Base-by-base conservation (phyloP, 1,140 invertebrate genomes). In the Scaptomyza montana region DNA sequence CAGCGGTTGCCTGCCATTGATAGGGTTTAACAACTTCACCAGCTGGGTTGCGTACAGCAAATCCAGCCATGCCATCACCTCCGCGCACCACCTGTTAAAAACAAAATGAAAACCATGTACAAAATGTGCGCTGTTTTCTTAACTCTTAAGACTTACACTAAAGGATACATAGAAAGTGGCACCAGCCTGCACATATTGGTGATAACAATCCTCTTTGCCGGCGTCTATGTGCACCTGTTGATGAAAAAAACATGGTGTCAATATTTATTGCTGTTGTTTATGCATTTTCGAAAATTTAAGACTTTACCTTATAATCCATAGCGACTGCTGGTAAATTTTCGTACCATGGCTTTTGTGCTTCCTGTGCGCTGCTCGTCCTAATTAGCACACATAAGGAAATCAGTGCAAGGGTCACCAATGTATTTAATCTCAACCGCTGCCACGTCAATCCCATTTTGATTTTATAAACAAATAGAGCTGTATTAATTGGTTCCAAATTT, bases 191-290 rank as follows among this genome's bases (percentile, higher is more conserved):
- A 98, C 97, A 93, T 96, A 97, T 93, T 98, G 97, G 93, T 95
- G 98, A 91, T 98, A 98, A 93, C 97, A 98, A 82, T 98, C 97
- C 92, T 98, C 97, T 93, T 98, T 98, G 33, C 97, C 97, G 8
- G 97, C 95, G 91, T 98, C 97, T 63, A 98, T 95, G 92, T 98
- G 96, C 13, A 98, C 96, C 86, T 85, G 46, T 25, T 51, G 67
- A 46, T 8, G 12, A 36, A 39, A 46, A 25, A 13, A 30, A 43
- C 39, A n/a, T 43, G 39, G 39, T 43, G 39, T n/a, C 39, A 43
- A 5, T 43, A 12, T 9, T 28, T 8, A 30, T 25, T 57, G 56
- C 62, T 73, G 70, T 61, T 67, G 63, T 51, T 62, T 54, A 1
- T 8, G 33, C 43, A 55, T 41, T 25, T 51, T 5, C 12, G n/a